Evolutionary conservation across 2,113 vertebrate species (phyloP).

Genomic region (Ailuropoda melanoleuca): DNA sequence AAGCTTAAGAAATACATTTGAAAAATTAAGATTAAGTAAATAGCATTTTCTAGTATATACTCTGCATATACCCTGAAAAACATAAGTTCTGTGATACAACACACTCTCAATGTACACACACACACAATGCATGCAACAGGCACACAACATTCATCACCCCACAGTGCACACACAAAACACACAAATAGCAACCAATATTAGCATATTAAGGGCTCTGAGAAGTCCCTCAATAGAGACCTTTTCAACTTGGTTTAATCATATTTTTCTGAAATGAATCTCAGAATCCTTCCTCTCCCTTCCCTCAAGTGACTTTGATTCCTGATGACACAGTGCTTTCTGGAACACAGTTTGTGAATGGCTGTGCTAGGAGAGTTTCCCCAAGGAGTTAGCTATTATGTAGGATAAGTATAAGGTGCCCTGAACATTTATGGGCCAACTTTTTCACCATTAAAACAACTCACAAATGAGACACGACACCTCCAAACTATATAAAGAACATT

Average conservation of each 20-base stretch:
- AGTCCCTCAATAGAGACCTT: not conserved
- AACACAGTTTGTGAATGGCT: not conserved
- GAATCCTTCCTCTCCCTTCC: not conserved
- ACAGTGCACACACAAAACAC: not conserved
- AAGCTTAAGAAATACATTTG: not conserved
- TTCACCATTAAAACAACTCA: not conserved
- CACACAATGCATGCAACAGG: not conserved
- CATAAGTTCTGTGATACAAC: not conserved
- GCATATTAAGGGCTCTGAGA: not conserved
- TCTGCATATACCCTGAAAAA: not conserved
- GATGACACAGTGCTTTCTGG: not conserved
- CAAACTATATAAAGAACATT: not conserved
- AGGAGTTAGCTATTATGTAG: not conserved
- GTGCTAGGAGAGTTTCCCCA: not conserved
- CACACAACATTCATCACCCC: not conserved
- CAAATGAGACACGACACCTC: not conserved
- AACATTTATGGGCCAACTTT: not conserved
- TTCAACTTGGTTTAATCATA: not conserved
- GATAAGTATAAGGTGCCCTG: not conserved
- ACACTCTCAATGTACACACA: not conserved
- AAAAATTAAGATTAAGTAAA: slow-evolving; percentile 15
- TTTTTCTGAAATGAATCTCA: not conserved
- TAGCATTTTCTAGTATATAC: not conserved
- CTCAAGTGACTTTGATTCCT: not conserved
- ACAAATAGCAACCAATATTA: not conserved